These are phyloP conservation scores for Prietella phreatophila DNA, from an alignment of 2,113 vertebrate genomes.

Conservation along the genomic window DNA sequence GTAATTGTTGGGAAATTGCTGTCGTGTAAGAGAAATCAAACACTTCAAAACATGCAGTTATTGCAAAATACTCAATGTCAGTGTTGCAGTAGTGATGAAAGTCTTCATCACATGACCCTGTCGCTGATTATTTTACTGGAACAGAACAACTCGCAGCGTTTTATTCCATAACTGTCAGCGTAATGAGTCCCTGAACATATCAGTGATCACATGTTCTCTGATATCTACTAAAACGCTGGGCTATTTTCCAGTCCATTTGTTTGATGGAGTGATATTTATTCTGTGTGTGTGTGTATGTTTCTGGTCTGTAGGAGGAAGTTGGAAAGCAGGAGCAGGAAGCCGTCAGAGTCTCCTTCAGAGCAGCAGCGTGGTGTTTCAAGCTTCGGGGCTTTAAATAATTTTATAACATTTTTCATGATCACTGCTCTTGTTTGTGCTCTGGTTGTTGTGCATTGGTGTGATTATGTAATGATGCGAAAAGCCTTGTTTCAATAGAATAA, in stretches of 20 bases:
- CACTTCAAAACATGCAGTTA: neutral
- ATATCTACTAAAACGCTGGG: neutral
- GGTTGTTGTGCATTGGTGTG: neutral
- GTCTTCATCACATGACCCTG: neutral
- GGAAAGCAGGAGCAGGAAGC: constrained; percentile 19
- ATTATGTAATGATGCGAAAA: constrained; percentile 1
- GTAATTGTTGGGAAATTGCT: neutral
- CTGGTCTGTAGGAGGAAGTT: constrained; percentile 23
- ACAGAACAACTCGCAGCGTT: neutral
- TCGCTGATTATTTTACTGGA: neutral
- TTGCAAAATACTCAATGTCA: too few relatives aligned
- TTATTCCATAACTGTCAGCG: neutral
- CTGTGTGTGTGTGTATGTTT: neutral
- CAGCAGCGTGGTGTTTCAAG: neutral
- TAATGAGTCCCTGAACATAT: neutral
- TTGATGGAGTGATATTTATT: neutral
- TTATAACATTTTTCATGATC: neutral
- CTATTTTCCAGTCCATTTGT: neutral
- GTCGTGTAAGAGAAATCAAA: neutral
- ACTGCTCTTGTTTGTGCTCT: neutral
- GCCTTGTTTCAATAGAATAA: neutral
- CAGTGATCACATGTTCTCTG: neutral
- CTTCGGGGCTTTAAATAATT: neutral
- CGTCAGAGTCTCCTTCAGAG: too few relatives aligned
- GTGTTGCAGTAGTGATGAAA: neutral